Percentiles rank a stretch among this genome's conserved stretches.
Conservation (phyloP, 2,888 invertebrate genomes). For the Caenorhabditis sp. region DNA sequence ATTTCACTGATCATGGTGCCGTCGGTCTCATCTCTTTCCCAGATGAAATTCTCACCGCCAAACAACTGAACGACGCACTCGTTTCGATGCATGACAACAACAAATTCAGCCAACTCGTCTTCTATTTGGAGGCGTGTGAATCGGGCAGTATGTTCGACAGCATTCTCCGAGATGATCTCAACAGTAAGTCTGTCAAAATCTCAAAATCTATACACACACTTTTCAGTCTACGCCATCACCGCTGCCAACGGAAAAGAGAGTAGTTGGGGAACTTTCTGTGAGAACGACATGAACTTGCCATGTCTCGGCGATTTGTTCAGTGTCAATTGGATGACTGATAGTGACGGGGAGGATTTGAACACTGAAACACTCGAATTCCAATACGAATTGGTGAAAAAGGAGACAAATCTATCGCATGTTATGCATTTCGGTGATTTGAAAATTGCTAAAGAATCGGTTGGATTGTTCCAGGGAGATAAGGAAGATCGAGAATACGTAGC, state of each 20-base stretch:
- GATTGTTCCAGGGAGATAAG: slow-evolving; percentile 71
- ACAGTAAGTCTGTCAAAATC: neutral
- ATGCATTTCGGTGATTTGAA: slow-evolving; percentile 75
- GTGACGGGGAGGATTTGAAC: slow-evolving; percentile 74
- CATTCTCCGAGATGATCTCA: slow-evolving; percentile 73
- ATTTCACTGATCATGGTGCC: slow-evolving; percentile 77
- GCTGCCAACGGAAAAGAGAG: slow-evolving; percentile 76
- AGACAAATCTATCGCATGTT: slow-evolving; percentile 76
- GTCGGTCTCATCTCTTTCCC: slow-evolving; percentile 76
- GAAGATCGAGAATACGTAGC: slow-evolving; percentile 32
- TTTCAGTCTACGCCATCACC: slow-evolving; percentile 75
- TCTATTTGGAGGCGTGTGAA: slow-evolving; percentile 78
- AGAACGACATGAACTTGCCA: slow-evolving; percentile 70
- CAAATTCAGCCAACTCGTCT: slow-evolving; percentile 74
- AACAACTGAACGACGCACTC: slow-evolving; percentile 71
- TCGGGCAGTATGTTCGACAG: slow-evolving; percentile 77
- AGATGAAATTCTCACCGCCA: slow-evolving; percentile 71
- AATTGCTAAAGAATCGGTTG: slow-evolving; percentile 67
- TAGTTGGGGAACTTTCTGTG: slow-evolving; percentile 77
- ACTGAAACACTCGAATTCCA: slow-evolving; percentile 75
- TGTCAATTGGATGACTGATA: slow-evolving; percentile 77
- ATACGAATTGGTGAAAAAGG: slow-evolving; percentile 74
- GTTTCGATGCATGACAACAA: slow-evolving; percentile 73
- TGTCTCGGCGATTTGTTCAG: slow-evolving; percentile 77
- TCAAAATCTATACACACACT: neutral